Conservation (phyloP, 2,797 vertebrate species). For the Atherinosoma microstoma region DNA sequence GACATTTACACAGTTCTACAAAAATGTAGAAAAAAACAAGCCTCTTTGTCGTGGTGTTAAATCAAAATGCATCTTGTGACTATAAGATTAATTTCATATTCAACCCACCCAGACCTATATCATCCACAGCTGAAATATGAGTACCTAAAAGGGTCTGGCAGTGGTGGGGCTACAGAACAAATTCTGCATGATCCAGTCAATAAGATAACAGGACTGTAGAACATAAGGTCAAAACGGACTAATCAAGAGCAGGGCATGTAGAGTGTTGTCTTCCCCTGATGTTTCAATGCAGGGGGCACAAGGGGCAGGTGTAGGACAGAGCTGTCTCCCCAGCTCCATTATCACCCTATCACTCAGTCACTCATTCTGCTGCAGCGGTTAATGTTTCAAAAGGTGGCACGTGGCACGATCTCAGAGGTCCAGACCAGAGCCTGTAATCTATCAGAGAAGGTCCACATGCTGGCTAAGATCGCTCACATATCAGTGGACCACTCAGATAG, state of each 20-base stretch:
- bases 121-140: conserved; percentile 24
- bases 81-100: conserved; percentile 70
- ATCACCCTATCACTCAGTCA: conserved; percentile 61
- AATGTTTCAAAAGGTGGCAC: conserved; percentile 57
- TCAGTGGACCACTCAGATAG: conserved; percentile 1
- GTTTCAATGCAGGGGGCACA: conserved; percentile 62
- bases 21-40: conserved; percentile 61
- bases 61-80: conserved; percentile 63
- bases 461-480: conserved; percentile 28
- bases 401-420: conserved; percentile 40
- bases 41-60: conserved; percentile 43
- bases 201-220: conserved; percentile 40
- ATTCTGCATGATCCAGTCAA: conserved; percentile 26
- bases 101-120: conserved; percentile 23
- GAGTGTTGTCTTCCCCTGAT: conserved; percentile 69
- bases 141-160: conserved; percentile 25
- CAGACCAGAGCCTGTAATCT: conserved; percentile 35
- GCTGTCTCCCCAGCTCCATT: conserved; percentile 55
- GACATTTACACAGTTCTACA: conserved; percentile 76
- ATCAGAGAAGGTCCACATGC: conserved; percentile 56
- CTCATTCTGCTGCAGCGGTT: conserved; percentile 57
- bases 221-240: conserved; percentile 61
- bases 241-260: conserved; percentile 56
- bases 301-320: conserved; percentile 61
- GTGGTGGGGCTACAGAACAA: conserved; percentile 8